Conservation (phyloP, 2,888 invertebrate species). For the Drosophila multiciliata region DNA sequence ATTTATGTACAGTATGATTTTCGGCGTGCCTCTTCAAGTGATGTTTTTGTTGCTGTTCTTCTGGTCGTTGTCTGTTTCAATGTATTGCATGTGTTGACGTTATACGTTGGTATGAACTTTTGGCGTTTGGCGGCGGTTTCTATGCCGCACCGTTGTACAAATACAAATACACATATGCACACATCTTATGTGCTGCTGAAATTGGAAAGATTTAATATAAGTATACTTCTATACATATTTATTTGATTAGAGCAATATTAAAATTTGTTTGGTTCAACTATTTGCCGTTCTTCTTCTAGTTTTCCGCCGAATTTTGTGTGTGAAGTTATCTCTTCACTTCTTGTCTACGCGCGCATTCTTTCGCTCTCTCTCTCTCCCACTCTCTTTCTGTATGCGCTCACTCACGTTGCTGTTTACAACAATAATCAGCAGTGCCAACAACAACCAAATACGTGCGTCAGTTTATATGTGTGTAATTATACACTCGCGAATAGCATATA, state of each 20-base stretch:
- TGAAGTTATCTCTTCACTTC: slow-evolving; percentile 43
- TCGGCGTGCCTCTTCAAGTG: slow-evolving; percentile 53
- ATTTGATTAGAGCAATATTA: slow-evolving; percentile 42
- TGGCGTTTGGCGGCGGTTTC: slow-evolving; percentile 65
- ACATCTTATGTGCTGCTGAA: slow-evolving; percentile 68
- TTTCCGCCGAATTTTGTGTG: slow-evolving; percentile 20
- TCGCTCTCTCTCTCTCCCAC: slow-evolving; percentile 42
- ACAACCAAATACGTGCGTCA: slow-evolving; percentile 45
- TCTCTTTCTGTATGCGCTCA: slow-evolving; percentile 60
- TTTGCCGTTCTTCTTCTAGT: slow-evolving; percentile 20
- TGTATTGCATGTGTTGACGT: slow-evolving; percentile 17
- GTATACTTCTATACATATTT: slow-evolving; percentile 13
- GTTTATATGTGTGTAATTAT: slow-evolving; percentile 64
- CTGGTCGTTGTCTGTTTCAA: slow-evolving; percentile 32
- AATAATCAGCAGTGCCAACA: slow-evolving; percentile 48
- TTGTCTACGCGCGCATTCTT: slow-evolving; percentile 55
- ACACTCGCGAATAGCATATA: slow-evolving; percentile 64
- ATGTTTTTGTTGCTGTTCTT: slow-evolving; percentile 29
- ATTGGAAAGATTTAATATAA: slow-evolving; percentile 37
- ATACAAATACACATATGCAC: slow-evolving; percentile 57
- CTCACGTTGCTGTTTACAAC: slow-evolving; percentile 57
- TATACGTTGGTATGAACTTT: slow-evolving; percentile 37
- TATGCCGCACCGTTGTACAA: slow-evolving; percentile 66
- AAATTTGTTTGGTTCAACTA: slow-evolving; percentile 47
- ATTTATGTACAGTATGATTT: slow-evolving; percentile 67